Percentiles rank a stretch among this genome's conserved stretches.
Evolutionary conservation across 2,797 vertebrate genomes (phyloP).

Genomic region (Pangasius krempfi): DNA sequence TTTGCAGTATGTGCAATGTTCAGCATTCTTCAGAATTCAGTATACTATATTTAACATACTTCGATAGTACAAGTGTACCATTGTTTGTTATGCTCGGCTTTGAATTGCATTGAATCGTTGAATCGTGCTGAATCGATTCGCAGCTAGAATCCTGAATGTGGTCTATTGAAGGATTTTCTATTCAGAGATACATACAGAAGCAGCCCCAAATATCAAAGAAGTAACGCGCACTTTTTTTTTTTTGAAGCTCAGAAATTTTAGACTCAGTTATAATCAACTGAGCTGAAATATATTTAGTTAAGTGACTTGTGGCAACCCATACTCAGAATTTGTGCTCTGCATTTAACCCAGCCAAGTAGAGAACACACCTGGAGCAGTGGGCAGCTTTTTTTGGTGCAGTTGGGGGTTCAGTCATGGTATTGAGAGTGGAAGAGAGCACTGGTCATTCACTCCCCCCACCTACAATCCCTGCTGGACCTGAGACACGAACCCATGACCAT

Average conservation of each 20-base stretch:
- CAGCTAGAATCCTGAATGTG: neutral
- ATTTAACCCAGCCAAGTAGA: too few species aligned
- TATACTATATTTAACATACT: neutral
- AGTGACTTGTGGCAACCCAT: too few species aligned
- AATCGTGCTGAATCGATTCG: constrained; percentile 5
- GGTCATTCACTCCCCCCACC: too few species aligned
- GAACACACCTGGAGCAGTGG: too few species aligned
- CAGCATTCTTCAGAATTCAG: neutral
- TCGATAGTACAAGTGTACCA: neutral
- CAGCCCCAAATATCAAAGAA: neutral
- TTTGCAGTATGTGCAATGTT: neutral
- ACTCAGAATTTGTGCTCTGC: too few species aligned
- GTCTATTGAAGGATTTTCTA: neutral
- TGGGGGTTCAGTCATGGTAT: too few species aligned
- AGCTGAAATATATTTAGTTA: neutral
- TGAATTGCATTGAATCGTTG: neutral
- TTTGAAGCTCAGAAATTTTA: neutral
- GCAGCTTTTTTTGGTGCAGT: too few species aligned
- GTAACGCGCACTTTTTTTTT: neutral
- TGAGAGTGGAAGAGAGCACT: too few species aligned
- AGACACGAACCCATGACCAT: too few species aligned
- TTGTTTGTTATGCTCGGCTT: neutral
- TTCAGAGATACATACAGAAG: neutral
- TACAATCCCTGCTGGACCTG: too few species aligned
- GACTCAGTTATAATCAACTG: neutral